phyloP scores from a whole-genome alignment of 2,888 invertebrate species.

The Nematopogon swammerdamellus region DNA sequence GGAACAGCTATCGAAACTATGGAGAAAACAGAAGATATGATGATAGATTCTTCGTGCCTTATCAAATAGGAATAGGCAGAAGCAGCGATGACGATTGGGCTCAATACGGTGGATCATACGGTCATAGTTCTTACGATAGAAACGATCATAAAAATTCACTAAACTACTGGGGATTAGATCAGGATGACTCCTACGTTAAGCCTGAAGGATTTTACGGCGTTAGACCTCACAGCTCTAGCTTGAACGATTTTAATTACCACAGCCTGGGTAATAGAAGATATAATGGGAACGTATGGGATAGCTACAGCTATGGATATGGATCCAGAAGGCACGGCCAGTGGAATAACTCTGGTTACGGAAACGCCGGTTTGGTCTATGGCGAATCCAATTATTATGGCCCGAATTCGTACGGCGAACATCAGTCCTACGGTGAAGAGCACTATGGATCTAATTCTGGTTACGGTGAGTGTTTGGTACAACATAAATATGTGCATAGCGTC shows the following conservation, averaged over 20 bases:
- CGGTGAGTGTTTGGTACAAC: too few relatives aligned
- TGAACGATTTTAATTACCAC: conserved; percentile 37
- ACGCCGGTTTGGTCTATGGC: conserved; percentile 23
- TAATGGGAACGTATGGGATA: conserved; percentile 13
- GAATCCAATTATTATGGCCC: conserved; percentile 21
- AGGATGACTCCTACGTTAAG: conserved; percentile 19
- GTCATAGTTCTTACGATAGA: conserved; percentile 32
- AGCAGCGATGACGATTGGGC: conserved; percentile 50
- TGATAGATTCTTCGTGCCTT: conserved; percentile 49
- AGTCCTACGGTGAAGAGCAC: background rate
- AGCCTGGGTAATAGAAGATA: conserved; percentile 39
- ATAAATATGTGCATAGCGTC: too few relatives aligned
- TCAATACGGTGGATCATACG: conserved; percentile 60
- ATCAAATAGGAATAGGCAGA: conserved; percentile 43
- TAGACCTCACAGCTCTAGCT: conserved; percentile 22
- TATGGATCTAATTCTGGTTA: background rate
- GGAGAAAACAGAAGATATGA: conserved; percentile 24
- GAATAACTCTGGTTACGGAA: conserved; percentile 23
- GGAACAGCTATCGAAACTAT: conserved; percentile 15
- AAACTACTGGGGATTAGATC: conserved; percentile 51
- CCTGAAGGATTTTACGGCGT: conserved; percentile 31
- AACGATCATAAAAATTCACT: conserved; percentile 40
- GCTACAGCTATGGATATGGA: conserved; percentile 27
- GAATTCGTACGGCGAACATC: background rate
- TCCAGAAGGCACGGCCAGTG: conserved; percentile 34